phyloP scores from a whole-genome alignment of 2,797 vertebrate genomes.

The Myripristis jacobus region DNA sequence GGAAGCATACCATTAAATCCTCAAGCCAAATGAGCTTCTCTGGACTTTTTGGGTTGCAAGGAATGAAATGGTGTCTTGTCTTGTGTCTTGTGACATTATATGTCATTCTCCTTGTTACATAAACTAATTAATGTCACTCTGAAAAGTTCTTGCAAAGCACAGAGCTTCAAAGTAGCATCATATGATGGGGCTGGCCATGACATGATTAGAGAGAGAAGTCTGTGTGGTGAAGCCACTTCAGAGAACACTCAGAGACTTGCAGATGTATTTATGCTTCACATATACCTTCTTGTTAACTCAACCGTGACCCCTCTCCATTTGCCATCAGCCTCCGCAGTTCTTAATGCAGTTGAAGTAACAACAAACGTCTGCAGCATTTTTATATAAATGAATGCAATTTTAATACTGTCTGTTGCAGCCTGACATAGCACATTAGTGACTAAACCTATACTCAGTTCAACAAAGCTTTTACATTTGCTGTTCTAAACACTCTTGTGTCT shows the following conservation, averaged over 20 bases:
- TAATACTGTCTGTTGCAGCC: no score
- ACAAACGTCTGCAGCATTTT: no score
- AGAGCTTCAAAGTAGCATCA: conserved; percentile 23
- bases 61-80: conserved; percentile 29
- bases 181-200: conserved; percentile 2
- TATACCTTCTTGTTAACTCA: neutral
- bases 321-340: conserved; percentile 5
- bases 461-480: no score
- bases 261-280: neutral
- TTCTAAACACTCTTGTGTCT: no score
- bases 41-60: conserved; percentile 9
- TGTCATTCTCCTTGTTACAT: conserved; percentile 40
- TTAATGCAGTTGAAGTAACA: conserved; percentile 34
- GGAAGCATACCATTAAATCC: neutral
- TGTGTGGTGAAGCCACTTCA: conserved; percentile 20
- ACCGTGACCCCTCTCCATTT: conserved; percentile 1
- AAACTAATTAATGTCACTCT: conserved; percentile 38
- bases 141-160: conserved; percentile 27
- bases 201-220: conserved; percentile 7
- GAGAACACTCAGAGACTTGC: neutral
- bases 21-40: conserved; percentile 1
- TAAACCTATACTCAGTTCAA: no score
- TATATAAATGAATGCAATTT: no score
- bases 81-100: conserved; percentile 46
- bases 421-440: no score